phyloP scores from a whole-genome alignment of 2,888 invertebrate species.

The Apantesis nais region DNA sequence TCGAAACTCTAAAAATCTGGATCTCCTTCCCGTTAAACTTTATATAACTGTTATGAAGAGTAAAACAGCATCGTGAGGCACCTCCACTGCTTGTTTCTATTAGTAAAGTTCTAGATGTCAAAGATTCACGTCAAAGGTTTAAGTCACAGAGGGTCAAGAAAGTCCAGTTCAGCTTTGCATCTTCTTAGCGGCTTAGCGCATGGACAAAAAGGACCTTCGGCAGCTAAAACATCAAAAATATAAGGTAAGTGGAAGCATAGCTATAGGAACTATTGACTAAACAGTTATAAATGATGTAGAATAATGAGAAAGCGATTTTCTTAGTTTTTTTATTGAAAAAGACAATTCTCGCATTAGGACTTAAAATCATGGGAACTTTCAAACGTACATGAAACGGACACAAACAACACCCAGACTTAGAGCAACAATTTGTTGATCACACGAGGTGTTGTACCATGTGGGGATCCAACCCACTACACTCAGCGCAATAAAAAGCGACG shows the following conservation, averaged over 20 bases:
- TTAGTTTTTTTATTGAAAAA: no score
- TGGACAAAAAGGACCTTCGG: background rate
- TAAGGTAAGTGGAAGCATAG: background rate
- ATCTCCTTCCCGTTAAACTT: background rate
- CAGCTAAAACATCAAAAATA: background rate
- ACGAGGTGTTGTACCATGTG: no score
- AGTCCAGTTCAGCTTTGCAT: background rate
- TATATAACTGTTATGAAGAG: background rate
- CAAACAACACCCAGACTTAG: no score
- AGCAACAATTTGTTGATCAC: no score
- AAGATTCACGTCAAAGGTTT: background rate
- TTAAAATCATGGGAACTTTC: no score
- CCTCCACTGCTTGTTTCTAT: background rate
- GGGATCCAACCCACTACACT: no score
- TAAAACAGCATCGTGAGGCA: background rate
- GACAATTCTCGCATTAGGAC: no score
- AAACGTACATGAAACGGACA: no score
- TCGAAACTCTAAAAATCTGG: no score
- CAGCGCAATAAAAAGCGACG: no score
- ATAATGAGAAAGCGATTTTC: no score
- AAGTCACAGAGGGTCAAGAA: background rate
- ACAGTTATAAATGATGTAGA: no score
- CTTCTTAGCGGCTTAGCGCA: background rate
- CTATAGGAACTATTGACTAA: background rate
- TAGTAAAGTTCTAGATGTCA: background rate